Conservation (phyloP, 2,113 vertebrate genomes). For the Mirounga angustirostris region DNA sequence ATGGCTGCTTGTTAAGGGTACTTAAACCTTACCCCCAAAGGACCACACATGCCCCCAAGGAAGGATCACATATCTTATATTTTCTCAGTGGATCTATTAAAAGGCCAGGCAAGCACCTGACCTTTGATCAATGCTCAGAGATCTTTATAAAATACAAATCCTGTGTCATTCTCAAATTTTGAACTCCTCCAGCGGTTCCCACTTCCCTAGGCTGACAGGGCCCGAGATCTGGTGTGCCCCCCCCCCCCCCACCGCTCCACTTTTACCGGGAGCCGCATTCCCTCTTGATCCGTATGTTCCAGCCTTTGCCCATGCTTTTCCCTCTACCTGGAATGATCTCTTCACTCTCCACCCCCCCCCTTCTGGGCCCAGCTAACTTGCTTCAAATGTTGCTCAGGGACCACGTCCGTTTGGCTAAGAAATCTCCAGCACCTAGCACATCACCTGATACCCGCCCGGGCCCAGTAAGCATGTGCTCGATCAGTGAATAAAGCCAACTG, state of each 20-base stretch:
- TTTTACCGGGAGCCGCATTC: not conserved
- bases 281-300: not conserved
- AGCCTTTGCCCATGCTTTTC: not conserved
- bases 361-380: not conserved
- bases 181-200: not conserved
- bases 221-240: not conserved
- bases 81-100: not conserved
- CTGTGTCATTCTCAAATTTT: not conserved
- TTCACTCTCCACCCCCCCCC: not conserved
- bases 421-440: not conserved
- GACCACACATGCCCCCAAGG: not conserved
- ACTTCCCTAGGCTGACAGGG: not conserved
- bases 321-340: not conserved
- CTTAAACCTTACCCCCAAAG: not conserved
- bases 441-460: not conserved
- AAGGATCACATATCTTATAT: not conserved
- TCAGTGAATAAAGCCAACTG: not conserved
- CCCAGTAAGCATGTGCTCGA: not conserved
- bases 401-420: not conserved
- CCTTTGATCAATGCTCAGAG: not conserved
- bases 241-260: not conserved
- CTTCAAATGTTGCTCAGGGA: not conserved
- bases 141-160: not conserved
- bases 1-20: not conserved
- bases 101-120: not conserved